These are phyloP conservation scores for Drosophila eohydei DNA, from an alignment of 2,888 invertebrate genomes.

Conservation along the genomic window DNA sequence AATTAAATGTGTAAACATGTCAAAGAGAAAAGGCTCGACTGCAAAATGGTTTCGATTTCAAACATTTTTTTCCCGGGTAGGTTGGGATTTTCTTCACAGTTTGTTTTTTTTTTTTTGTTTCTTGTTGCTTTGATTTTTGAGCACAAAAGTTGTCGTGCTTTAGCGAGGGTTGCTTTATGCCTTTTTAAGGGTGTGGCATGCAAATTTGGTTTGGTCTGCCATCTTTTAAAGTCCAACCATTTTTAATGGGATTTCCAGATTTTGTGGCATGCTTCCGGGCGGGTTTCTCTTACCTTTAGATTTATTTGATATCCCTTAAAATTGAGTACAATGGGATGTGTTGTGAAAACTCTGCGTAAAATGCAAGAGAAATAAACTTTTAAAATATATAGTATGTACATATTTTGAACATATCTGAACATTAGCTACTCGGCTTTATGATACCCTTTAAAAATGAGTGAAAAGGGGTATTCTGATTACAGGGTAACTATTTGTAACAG, in stretches of 20 bases:
- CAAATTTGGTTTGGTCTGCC: slow-evolving; percentile 30
- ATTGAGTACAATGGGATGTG: not conserved
- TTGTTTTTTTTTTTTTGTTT: not conserved
- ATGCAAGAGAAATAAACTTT: not conserved
- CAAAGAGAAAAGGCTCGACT: slow-evolving; percentile 51
- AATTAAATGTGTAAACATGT: slow-evolving; percentile 82
- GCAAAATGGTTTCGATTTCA: slow-evolving; percentile 59
- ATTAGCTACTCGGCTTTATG: not conserved
- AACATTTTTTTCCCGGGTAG: slow-evolving; percentile 12
- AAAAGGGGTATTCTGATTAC: not conserved
- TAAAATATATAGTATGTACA: not conserved
- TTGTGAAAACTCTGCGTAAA: no score
- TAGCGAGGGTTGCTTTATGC: slow-evolving; percentile 1
- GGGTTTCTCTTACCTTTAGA: not conserved
- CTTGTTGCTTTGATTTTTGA: slow-evolving; percentile 63
- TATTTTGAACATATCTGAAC: not conserved
- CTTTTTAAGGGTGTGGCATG: slow-evolving; percentile 22
- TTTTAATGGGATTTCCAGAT: slow-evolving; percentile 43
- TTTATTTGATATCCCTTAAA: not conserved
- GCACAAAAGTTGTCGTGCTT: slow-evolving; percentile 26
- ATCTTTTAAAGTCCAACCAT: slow-evolving; percentile 60
- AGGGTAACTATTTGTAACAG: accelerated
- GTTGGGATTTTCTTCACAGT: slow-evolving; percentile 2
- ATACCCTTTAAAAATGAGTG: not conserved
- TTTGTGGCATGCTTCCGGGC: slow-evolving; percentile 35